Evolutionary conservation across 2,113 vertebrate genomes (phyloP).

Genomic region (Psittacula cyanocephala): DNA sequence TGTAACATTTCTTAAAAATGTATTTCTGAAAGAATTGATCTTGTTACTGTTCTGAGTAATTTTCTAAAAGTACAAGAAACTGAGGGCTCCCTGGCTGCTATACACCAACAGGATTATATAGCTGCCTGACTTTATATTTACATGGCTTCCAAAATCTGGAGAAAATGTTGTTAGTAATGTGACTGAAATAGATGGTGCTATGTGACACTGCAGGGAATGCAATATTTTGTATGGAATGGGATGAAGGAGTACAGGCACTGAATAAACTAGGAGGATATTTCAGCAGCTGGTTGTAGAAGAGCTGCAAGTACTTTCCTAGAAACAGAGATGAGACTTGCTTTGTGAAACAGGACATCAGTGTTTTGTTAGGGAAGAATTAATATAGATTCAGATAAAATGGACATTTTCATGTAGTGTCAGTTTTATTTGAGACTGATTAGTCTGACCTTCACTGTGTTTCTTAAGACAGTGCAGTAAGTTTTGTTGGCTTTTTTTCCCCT

Average conservation of each 20-base stretch:
- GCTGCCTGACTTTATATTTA: not conserved
- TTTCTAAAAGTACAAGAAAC: not conserved
- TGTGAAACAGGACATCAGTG: not conserved
- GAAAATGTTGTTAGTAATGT: not conserved
- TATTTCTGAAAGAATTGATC: not conserved
- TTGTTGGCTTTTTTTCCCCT: not conserved
- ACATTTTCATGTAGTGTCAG: not conserved
- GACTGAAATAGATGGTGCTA: not conserved
- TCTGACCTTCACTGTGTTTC: conserved; percentile 29
- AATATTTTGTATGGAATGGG: not conserved
- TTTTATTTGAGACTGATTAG: conserved; percentile 41
- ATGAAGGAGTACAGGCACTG: not conserved
- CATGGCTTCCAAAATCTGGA: not conserved
- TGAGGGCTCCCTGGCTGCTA: not conserved
- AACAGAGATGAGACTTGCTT: not conserved
- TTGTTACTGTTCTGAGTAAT: not conserved
- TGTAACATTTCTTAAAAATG: not conserved
- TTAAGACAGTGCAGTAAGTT: not conserved
- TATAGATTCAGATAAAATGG: not conserved
- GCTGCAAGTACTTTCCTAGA: not conserved
- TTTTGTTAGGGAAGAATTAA: not conserved
- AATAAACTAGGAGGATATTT: not conserved
- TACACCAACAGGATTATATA: not conserved
- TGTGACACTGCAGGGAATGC: not conserved
- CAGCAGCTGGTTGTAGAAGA: not conserved